Conservation (phyloP, 2,113 vertebrate genomes). For the Chloropsis cyanopogon region DNA sequence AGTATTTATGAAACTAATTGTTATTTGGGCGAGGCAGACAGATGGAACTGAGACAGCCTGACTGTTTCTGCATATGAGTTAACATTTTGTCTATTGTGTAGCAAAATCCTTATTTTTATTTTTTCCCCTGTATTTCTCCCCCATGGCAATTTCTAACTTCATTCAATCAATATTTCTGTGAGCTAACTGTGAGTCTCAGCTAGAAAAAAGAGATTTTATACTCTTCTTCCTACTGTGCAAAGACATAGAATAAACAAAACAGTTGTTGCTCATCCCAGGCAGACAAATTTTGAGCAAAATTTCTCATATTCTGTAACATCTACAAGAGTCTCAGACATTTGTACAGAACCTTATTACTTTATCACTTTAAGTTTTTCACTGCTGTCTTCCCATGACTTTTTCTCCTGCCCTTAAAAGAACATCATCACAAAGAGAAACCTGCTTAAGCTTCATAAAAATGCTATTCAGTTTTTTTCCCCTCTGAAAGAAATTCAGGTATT, state of each 20-base stretch:
- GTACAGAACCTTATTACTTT: neutral
- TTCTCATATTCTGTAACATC: neutral
- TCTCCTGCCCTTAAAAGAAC: neutral
- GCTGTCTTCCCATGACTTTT: neutral
- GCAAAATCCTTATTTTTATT: neutral
- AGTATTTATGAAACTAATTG: conserved; percentile 18
- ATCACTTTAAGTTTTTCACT: neutral
- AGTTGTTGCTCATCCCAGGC: neutral
- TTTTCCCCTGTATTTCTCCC: neutral
- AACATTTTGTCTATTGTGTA: neutral
- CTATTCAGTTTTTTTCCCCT: neutral
- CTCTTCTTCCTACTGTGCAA: neutral
- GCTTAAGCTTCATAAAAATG: neutral
- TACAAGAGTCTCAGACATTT: neutral
- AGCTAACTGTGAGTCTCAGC: neutral
- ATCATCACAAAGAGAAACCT: neutral
- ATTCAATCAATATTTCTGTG: neutral
- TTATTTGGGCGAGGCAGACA: neutral
- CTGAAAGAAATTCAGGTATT: neutral
- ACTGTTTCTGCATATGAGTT: neutral
- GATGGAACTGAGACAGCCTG: neutral
- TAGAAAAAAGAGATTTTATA: neutral
- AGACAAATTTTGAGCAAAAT: neutral
- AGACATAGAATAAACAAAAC: neutral
- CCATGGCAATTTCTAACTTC: neutral